These are phyloP conservation scores for Drosophila pallidifrons DNA, from an alignment of 1,140 invertebrate species.

Conservation along the genomic window DNA sequence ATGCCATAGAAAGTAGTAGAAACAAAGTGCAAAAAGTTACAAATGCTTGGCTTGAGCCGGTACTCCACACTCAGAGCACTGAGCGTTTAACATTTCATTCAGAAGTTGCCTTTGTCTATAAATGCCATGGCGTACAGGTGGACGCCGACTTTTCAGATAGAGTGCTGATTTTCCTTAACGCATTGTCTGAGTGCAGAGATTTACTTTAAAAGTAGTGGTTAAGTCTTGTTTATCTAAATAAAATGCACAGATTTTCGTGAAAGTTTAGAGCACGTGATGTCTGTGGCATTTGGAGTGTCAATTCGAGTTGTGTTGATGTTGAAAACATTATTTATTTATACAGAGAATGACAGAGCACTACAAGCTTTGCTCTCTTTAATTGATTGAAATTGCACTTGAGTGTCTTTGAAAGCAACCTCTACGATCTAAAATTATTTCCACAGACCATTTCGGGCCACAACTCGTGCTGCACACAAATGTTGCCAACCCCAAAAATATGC, in stretches of 20 bases:
- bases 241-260: background rate
- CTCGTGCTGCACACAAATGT: slow-evolving; percentile 14
- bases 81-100: slow-evolving; percentile 51
- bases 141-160: background rate
- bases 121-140: background rate
- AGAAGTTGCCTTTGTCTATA: slow-evolving; percentile 16
- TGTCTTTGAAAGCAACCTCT: slow-evolving; percentile 4
- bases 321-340: background rate
- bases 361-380: background rate
- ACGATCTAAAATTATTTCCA: slow-evolving; percentile 11
- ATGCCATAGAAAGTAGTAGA: slow-evolving; percentile 1
- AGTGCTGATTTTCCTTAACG: background rate
- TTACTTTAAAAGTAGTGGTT: background rate
- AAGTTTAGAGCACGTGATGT: background rate
- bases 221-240: background rate
- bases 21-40: slow-evolving; percentile 30
- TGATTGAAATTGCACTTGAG: slow-evolving; percentile 8
- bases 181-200: slow-evolving; percentile 5
- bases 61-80: slow-evolving; percentile 40
- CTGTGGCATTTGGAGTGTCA: background rate
- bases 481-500: slow-evolving; percentile 34
- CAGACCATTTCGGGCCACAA: slow-evolving; percentile 31
- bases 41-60: slow-evolving; percentile 35
- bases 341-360: background rate
- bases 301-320: background rate